These are phyloP conservation scores for Parasteatoda tepidariorum DNA, from an alignment of 1,140 invertebrate species.

Conservation along the genomic window DNA sequence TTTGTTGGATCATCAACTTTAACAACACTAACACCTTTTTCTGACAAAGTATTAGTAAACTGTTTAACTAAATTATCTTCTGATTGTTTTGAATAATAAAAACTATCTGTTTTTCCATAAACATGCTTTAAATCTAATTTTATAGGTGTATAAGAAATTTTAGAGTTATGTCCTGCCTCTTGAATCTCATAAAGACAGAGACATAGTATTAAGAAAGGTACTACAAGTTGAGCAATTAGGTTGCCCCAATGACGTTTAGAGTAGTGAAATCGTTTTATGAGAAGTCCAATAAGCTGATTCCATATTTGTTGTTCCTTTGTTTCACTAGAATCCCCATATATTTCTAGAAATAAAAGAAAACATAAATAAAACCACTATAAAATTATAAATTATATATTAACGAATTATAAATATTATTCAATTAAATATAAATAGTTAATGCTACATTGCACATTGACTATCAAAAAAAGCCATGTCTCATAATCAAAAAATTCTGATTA, in stretches of 20 bases:
- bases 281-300: conserved; percentile 52
- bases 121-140: conserved; percentile 35
- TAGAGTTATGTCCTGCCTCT: background rate
- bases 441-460: too few species aligned
- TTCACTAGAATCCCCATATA: conserved; percentile 10
- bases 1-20: conserved; percentile 14
- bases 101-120: conserved; percentile 54
- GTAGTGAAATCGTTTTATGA: conserved; percentile 63
- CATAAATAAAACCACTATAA: background rate
- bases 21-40: background rate
- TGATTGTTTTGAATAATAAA: conserved; percentile 21
- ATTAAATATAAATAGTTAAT: too few species aligned
- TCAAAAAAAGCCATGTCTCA: too few species aligned
- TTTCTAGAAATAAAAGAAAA: conserved; percentile 18
- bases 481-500: too few species aligned
- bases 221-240: conserved; percentile 55
- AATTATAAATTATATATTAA: too few species aligned
- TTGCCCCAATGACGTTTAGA: conserved; percentile 60
- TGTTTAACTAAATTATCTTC: background rate
- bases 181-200: conserved; percentile 19
- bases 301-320: background rate
- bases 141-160: conserved; percentile 9
- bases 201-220: conserved; percentile 55
- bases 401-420: too few species aligned
- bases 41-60: background rate